These are phyloP conservation scores for Oscheius sp. DNA, from an alignment of 2,888 invertebrate species.

Conservation along the genomic window DNA sequence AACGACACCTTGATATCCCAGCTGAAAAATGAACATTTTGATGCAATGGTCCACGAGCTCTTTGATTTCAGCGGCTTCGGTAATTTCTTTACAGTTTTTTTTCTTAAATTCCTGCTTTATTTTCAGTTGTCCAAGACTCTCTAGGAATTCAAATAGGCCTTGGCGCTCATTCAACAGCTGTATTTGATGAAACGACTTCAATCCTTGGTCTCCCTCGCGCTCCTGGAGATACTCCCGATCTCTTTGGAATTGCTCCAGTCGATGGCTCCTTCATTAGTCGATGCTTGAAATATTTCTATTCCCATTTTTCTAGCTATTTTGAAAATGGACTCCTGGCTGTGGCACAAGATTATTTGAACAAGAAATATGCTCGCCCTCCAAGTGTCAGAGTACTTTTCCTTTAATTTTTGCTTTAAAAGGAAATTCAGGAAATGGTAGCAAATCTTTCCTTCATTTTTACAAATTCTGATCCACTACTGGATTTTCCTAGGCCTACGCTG, in stretches of 20 bases:
- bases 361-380: neutral
- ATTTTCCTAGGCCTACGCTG: conserved; percentile 31
- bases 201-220: neutral
- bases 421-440: conserved; percentile 12
- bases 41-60: conserved; percentile 46
- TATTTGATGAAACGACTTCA: conserved; percentile 10
- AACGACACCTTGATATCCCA: conserved; percentile 31
- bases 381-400: neutral
- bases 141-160: conserved; percentile 2
- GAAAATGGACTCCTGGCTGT: neutral
- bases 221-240: conserved; percentile 11
- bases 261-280: conserved; percentile 18
- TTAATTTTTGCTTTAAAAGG: neutral
- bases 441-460: conserved; percentile 29
- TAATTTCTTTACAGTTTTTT: conserved; percentile 15
- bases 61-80: conserved; percentile 45
- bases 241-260: conserved; percentile 8
- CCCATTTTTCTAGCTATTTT: neutral
- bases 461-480: conserved; percentile 29
- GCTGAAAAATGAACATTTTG: conserved; percentile 47
- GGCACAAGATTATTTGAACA: neutral
- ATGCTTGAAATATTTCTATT: conserved; percentile 1
- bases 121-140: neutral
- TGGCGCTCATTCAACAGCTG: neutral
- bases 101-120: neutral